Base-by-base conservation (phyloP, 2,888 invertebrate genomes). In the Phorcus lineatus region DNA sequence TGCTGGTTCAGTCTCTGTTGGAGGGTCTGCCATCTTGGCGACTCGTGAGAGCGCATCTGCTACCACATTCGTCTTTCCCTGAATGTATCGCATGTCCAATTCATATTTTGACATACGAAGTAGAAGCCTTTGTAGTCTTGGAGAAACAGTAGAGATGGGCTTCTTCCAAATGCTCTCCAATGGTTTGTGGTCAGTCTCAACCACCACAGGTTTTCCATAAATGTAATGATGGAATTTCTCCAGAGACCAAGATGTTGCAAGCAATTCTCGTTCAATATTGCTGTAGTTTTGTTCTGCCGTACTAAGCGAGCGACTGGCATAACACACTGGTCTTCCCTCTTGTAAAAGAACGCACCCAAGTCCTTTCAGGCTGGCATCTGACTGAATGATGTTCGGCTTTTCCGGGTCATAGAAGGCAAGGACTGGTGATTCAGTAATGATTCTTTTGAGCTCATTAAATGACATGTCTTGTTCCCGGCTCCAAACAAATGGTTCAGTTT, bases 371-470 rank as follows among this genome's bases (percentile, higher is more conserved):
- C 57, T 57, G 0, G 57, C 57, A n/a, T 9, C 57, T 11, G n/a
- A 22, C 2, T 57, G 57, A 1, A 57, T 57, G 9, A 57, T 1
- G n/a, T 57, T 57, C 19, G 36, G 36, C 36, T 36, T 36, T 36
- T 74, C 74, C 16, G 79, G 74, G 54, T 74, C 74, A 36, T 55
- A 79, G 74, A 47, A 79, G 1, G 74, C 54, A 19, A 79, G 74
- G n/a, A 79, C 79, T 24, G 79, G 74, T 53, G 47, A 31, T 19
- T 54, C 24, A 53, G 79, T 74, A 19, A 79, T 74, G 28, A 74
- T 54, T 52, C 28, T 17, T 31, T 79, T 79, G 19, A 79, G 54
- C 3, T 74, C 54, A n/a, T 74, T n/a, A 52, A 78, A 78, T 40
- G 40, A 24, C 47, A 13, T 28, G 24, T 78, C 67, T 47, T 78